phyloP scores from a whole-genome alignment of 2,113 vertebrate genomes.

The Heloderma charlesbogerti region DNA sequence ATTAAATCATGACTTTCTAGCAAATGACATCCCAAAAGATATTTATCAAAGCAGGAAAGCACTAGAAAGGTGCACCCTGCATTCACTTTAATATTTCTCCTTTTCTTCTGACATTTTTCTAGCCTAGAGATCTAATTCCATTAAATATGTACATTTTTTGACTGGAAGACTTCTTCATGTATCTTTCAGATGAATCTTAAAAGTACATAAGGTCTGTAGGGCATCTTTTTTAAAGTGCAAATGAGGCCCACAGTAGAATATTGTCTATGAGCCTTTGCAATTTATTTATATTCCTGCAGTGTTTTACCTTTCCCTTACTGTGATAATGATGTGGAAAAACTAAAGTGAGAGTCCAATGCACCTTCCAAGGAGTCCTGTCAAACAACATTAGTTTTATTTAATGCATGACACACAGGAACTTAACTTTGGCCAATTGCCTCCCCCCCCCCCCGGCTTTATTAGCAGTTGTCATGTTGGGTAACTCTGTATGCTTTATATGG shows the following conservation, averaged over 20 bases:
- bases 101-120: conserved; percentile 83
- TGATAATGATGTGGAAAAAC: conserved; percentile 76
- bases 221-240: conserved; percentile 87
- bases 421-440: conserved; percentile 68
- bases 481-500: conserved; percentile 53
- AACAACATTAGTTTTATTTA: conserved; percentile 74
- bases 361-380: conserved; percentile 68
- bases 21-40: conserved; percentile 86
- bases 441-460: too few species aligned
- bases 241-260: conserved; percentile 82
- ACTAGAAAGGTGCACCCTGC: conserved; percentile 75
- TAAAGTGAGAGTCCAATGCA: conserved; percentile 63
- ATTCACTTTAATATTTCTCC: conserved; percentile 83
- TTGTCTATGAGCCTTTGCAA: conserved; percentile 80
- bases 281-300: conserved; percentile 85
- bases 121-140: conserved; percentile 85
- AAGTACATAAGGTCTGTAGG: conserved; percentile 85
- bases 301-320: conserved; percentile 77
- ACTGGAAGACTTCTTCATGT: conserved; percentile 83
- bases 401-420: conserved; percentile 69
- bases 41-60: conserved; percentile 84
- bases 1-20: conserved; percentile 82
- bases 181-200: conserved; percentile 87
- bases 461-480: conserved; percentile 57
- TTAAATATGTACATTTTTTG: conserved; percentile 88